Evolutionary conservation across 2,888 invertebrate species (phyloP).

Genomic region (Sarcophaga carnaria): DNA sequence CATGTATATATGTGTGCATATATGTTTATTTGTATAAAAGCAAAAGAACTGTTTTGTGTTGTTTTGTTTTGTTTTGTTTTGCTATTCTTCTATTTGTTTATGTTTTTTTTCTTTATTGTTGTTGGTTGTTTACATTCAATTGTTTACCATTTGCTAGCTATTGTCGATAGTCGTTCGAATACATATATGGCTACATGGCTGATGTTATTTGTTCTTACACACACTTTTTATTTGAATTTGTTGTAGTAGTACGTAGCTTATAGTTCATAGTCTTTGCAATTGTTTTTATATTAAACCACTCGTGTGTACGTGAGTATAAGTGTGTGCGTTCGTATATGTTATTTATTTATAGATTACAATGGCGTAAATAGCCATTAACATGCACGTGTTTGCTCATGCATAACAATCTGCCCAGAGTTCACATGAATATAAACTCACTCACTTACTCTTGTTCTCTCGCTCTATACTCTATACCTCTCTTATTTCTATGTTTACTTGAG

Average conservation of each 20-base stretch:
- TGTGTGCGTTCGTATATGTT: slow-evolving; percentile 15
- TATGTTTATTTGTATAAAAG: background rate
- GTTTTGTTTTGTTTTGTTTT: background rate
- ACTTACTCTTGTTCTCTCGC: background rate
- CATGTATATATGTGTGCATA: background rate
- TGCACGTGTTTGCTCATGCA: slow-evolving; percentile 51
- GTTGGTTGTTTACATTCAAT: background rate
- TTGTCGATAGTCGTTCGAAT: background rate
- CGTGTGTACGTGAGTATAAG: background rate
- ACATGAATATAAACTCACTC: background rate
- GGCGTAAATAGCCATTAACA: slow-evolving; percentile 65
- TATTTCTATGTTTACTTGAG: background rate
- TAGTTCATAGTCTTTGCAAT: background rate
- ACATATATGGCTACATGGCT: background rate
- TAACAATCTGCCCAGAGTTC: slow-evolving; percentile 14
- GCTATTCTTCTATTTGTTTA: background rate
- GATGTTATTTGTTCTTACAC: background rate
- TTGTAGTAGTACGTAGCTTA: background rate
- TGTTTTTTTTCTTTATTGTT: background rate
- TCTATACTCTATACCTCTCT: background rate
- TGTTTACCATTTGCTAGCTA: background rate
- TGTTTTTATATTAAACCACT: background rate
- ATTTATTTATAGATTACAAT: slow-evolving; percentile 67
- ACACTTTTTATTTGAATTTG: background rate
- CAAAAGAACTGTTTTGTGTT: background rate